Base-by-base conservation (phyloP, 35 echinoderm and acorn worm species). In the Amphiura filiformis region DNA sequence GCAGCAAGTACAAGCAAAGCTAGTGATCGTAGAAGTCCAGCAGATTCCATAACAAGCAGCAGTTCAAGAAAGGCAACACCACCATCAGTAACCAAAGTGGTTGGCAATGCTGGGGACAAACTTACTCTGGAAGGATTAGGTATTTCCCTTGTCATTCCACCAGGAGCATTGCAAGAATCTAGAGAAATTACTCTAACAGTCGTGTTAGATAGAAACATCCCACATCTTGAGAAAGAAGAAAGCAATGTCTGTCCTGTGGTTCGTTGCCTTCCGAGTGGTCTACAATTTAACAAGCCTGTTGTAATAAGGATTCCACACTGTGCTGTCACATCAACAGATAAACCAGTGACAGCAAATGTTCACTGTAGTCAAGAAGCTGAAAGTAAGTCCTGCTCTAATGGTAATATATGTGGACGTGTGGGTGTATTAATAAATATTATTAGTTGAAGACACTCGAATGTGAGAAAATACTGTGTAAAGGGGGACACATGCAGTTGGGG, bases 261-360 rank as follows among this genome's bases (percentile, higher is more conserved):
- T 12, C 22, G 52, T 17, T 83, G 81, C 34, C 31, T 32, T 23
- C 81, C 81, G 34, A 83, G 14, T 47, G 81, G 81, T 47, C 81
- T 49, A 0, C 38, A 4, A 26, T 83, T 83, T 32, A 7, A 31
- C 1, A 83, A 83, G 81, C 81, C 44, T 49, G 81, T 83, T 15
- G 26, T 28, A 4, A 26, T 83, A 17, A 83, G 52, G 81, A 32
- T 83, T 47, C 81, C 81, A 47, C 81, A 83, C 81, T 83, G 81
- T 83, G 81, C 39, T 17, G 40, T 83, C 26, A 7, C 52, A 49
- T 32, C 39, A 47, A 41, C 41, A 18, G 13, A 22, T 47, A 34
- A 34, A 15, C 22, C 34, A 5, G n/a, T 13, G 31, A 83, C 40
- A 34, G 41, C 31, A 32, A 42, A 39, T 47, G 81, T 83, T 47